Evolutionary conservation across 2,888 invertebrate species (phyloP), one percentile per base, ranked within the genome.

Genomic region (Lochmaea crataegi): DNA sequence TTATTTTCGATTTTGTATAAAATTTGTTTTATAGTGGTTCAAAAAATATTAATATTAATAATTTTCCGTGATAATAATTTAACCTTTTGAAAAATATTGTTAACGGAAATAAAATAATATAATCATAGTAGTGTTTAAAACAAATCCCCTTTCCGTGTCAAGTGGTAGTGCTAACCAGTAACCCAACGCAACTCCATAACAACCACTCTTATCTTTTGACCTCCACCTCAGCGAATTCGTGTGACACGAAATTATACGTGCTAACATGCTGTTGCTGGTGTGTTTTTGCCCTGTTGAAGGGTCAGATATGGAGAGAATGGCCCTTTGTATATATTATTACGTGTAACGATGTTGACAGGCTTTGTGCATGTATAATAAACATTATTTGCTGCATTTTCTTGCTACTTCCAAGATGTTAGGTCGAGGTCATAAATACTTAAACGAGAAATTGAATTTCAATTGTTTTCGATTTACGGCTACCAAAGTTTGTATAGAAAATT

Each of bases 191-290:
- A 26, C 10, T 14, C 60, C 60, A 11, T 14, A 60, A 60, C 60
- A 38, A n/a, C 60, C 6, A 10, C 61, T 41, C 61, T 63, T 63
- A 63, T 63, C 61, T 63, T 14, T 42, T 42, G 61, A 63, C 61
- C 61, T 63, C 61, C 41, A 64, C 64, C 48, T 22, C 45, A 48
- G 38, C 56, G 38, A 22, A 70, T 57, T 70, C 70, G 70, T 70
- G 67, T 58, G 45, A 51, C 68, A 68, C 60, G 68, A 58, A 64
- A 68, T 65, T 60, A 65, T 68, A 60, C 68, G 72, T 72, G 68
- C 68, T 65, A 65, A 72, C 72, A 68, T 60, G 68, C 53, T 68
- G 72, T 68, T 72, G 68, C 68, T 68, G 63, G 63, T 67, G 58
- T 61, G 67, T 72, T 63, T 67, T 67, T 72, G 65, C 65, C 48